Conservation (phyloP, 2,888 invertebrate species). For the Patella pellucida region DNA sequence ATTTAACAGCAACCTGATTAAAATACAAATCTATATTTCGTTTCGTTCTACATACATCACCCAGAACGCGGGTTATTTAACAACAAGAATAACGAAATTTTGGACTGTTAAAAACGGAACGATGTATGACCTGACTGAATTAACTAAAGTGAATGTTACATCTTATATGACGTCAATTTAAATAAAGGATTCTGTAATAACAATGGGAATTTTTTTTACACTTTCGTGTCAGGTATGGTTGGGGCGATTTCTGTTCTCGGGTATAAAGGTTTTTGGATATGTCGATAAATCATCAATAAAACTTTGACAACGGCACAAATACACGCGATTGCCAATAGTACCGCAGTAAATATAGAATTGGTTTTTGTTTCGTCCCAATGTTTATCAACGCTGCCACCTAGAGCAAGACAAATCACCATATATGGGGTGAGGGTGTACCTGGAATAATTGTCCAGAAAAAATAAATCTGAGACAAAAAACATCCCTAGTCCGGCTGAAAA, state of each 20-base stretch:
- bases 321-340: slow-evolving; percentile 42
- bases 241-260: neutral
- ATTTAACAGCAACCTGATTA: no score
- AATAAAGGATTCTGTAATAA: no score
- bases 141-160: no score
- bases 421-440: slow-evolving; percentile 67
- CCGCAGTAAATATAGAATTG: slow-evolving; percentile 56
- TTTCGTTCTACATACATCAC: no score
- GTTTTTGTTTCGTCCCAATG: slow-evolving; percentile 48
- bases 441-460: slow-evolving; percentile 57
- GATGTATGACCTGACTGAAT: no score
- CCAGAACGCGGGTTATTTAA: no score
- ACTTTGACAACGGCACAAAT: slow-evolving; percentile 35
- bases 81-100: no score
- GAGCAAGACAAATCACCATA: slow-evolving; percentile 58
- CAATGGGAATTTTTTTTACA: no score
- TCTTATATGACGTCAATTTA: no score
- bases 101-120: no score
- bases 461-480: slow-evolving; percentile 57
- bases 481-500: slow-evolving; percentile 48
- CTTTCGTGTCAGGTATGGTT: neutral
- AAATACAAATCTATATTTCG: no score
- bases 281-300: slow-evolving; percentile 37
- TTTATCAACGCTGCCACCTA: slow-evolving; percentile 55
- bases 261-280: slow-evolving; percentile 26